These are phyloP conservation scores for Elysia chlorotica DNA, from an alignment of 1,140 invertebrate species.

Conservation along the genomic window DNA sequence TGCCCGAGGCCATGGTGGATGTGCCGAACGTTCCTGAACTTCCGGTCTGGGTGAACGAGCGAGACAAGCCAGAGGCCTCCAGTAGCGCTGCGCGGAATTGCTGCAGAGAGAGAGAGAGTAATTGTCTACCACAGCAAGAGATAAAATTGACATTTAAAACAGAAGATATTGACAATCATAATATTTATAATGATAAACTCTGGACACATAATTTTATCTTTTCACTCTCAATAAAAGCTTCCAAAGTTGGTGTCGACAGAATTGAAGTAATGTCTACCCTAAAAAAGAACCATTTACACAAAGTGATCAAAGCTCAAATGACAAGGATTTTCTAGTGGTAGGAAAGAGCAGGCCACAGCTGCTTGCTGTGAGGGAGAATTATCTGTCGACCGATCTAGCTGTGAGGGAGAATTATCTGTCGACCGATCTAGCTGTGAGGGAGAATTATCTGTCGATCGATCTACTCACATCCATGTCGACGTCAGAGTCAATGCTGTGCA, in stretches of 20 bases:
- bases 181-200: too few relatives aligned
- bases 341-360: neutral
- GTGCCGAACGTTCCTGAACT: too few relatives aligned
- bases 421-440: neutral
- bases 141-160: too few relatives aligned
- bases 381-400: neutral
- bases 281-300: too few relatives aligned
- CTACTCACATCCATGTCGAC: conserved; percentile 44
- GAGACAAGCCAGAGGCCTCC: neutral
- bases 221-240: too few relatives aligned
- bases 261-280: too few relatives aligned
- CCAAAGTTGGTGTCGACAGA: too few relatives aligned
- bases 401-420: neutral
- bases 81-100: conserved; percentile 1
- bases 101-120: conserved; percentile 2
- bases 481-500: conserved; percentile 37
- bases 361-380: neutral
- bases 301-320: neutral
- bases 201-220: too few relatives aligned
- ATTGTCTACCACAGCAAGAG: too few relatives aligned
- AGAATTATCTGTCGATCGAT: neutral
- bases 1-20: too few relatives aligned
- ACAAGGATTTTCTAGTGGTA: neutral
- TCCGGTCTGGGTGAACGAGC: neutral
- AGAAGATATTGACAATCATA: too few relatives aligned